Percentiles rank a stretch among this genome's conserved stretches.
phyloP scores from a whole-genome alignment of 1,140 invertebrate species.

The Helicoverpa armigera region DNA sequence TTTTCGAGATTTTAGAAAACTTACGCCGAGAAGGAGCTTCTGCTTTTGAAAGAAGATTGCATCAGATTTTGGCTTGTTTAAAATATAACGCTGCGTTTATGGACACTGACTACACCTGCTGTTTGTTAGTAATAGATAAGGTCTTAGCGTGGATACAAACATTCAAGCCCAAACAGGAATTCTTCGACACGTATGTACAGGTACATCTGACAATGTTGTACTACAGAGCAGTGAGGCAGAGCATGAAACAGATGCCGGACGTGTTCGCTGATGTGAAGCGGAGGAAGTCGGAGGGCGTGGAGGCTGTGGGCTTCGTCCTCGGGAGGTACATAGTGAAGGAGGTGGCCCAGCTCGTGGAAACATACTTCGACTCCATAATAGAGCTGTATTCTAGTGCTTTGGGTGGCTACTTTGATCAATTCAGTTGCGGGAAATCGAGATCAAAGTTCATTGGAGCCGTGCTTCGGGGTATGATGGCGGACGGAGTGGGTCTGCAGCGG shows the following conservation, averaged over 20 bases:
- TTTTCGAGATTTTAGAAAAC: constrained; percentile 50
- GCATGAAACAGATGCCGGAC: constrained; percentile 57
- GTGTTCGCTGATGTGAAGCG: constrained; percentile 52
- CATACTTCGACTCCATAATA: constrained; percentile 65
- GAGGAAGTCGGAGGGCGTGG: constrained; percentile 54
- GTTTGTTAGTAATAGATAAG: constrained; percentile 62
- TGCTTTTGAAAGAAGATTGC: not conserved
- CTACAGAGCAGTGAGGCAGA: constrained; percentile 63
- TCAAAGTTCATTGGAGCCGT: constrained; percentile 53
- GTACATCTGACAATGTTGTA: constrained; percentile 73
- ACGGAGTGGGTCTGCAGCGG: not conserved
- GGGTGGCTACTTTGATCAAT: constrained; percentile 58
- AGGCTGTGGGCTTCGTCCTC: constrained; percentile 58
- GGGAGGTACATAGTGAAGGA: constrained; percentile 62
- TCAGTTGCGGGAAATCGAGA: constrained; percentile 35
- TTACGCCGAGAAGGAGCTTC: not conserved
- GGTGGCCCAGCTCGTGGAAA: no score
- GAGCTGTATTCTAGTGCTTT: constrained; percentile 62
- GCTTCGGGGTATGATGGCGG: constrained; percentile 62
- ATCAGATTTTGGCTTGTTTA: constrained; percentile 48
- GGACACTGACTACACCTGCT: constrained; percentile 55
- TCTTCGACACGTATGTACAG: constrained; percentile 61
- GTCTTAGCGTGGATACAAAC: constrained; percentile 59
- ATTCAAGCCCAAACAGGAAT: constrained; percentile 59
- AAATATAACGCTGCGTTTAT: constrained; percentile 68